A percentile compares a stretch with the other conserved stretches of the same genome.
These are phyloP conservation scores for Ptychadena robeensis DNA, from an alignment of 2,797 vertebrate genomes.

Conservation along the genomic window DNA sequence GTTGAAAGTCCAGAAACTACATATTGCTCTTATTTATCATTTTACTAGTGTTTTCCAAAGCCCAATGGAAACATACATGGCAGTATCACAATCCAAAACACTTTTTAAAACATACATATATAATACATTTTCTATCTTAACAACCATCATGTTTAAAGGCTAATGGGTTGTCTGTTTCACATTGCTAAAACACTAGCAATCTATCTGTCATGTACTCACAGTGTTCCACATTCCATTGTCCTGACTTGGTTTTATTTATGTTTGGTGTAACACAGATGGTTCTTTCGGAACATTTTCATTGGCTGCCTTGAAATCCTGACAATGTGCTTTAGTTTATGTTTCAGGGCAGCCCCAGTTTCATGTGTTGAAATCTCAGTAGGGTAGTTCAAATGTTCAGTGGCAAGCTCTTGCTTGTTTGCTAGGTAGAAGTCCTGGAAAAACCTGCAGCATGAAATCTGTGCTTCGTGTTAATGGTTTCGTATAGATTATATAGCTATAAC, in stretches of 20 bases:
- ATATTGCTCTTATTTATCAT: background rate
- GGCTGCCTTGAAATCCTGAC: slow-evolving; percentile 19
- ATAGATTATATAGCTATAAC: slow-evolving; percentile 1
- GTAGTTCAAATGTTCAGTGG: slow-evolving; percentile 39
- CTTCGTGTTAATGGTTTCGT: background rate
- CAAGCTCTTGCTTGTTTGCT: slow-evolving; percentile 24
- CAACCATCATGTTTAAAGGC: background rate
- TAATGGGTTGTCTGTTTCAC: background rate
- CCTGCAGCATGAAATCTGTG: slow-evolving; percentile 2
- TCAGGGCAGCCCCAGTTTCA: slow-evolving; percentile 10
- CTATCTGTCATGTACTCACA: background rate
- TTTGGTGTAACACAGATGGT: slow-evolving; percentile 42
- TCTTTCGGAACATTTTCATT: slow-evolving; percentile 26
- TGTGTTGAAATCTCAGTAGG: slow-evolving; percentile 38
- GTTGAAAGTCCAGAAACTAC: background rate
- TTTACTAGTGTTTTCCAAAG: background rate
- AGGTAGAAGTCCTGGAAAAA: slow-evolving; percentile 2
- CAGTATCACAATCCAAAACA: background rate
- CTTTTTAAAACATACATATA: background rate
- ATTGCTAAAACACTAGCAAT: slow-evolving; percentile 7
- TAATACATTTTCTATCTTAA: too few relatives aligned
- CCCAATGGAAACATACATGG: background rate
- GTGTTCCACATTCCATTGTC: slow-evolving; percentile 37
- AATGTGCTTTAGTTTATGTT: slow-evolving; percentile 35
- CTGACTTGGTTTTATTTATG: slow-evolving; percentile 44